phyloP scores from a whole-genome alignment of 1,140 invertebrate species.

The Drosophila carrolli region DNA sequence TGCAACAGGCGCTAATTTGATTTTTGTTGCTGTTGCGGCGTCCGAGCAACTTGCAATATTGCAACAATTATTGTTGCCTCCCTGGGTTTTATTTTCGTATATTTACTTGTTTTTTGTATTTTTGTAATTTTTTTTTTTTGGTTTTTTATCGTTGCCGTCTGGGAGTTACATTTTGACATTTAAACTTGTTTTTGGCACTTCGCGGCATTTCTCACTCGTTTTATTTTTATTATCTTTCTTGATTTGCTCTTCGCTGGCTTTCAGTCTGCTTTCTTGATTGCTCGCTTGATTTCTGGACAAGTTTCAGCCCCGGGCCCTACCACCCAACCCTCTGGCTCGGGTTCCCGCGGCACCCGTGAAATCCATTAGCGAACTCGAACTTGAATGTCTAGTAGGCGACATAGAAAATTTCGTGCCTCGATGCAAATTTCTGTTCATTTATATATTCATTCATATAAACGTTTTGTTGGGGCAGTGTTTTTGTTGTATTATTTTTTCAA shows the following conservation, averaged over 20 bases:
- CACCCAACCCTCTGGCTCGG: neutral
- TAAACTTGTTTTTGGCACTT: conserved; percentile 81
- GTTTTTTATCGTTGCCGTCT: conserved; percentile 22
- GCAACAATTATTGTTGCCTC: conserved; percentile 37
- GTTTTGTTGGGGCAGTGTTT: neutral
- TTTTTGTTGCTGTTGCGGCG: conserved; percentile 73
- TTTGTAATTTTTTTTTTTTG: conserved; percentile 8
- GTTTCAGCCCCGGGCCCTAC: conserved; percentile 47
- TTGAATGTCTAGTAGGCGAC: conserved; percentile 51
- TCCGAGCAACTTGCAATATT: conserved; percentile 61
- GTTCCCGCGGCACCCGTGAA: neutral
- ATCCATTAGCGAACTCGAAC: conserved; percentile 44
- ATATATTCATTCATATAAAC: conserved; percentile 11
- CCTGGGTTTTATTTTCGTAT: conserved; percentile 33
- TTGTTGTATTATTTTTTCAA: neutral
- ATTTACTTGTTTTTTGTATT: neutral
- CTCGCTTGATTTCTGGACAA: conserved; percentile 35
- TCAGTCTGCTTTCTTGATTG: conserved; percentile 62
- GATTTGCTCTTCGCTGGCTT: conserved; percentile 69
- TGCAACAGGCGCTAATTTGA: conserved; percentile 79
- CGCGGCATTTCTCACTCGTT: conserved; percentile 58
- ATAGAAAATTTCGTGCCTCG: conserved; percentile 42
- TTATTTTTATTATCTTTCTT: conserved; percentile 74
- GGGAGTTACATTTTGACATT: conserved; percentile 78
- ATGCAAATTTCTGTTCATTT: conserved; percentile 57